phyloP scores from a whole-genome alignment of 64 coral and sea anemone genomes.

The Porites lutea region DNA sequence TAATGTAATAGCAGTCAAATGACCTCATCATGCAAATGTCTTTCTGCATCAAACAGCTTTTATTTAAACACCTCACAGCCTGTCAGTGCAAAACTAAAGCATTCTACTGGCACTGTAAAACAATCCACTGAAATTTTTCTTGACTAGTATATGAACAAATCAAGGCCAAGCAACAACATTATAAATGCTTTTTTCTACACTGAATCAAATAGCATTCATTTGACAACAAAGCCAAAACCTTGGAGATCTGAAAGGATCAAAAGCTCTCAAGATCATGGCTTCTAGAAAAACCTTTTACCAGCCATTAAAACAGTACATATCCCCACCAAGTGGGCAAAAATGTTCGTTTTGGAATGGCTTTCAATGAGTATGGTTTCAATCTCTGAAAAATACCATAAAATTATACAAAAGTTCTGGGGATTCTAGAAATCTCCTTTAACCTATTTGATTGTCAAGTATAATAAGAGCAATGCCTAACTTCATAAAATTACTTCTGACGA shows the following conservation, averaged over 20 bases:
- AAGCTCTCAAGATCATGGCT: neutral
- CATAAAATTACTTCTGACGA: conserved; percentile 61
- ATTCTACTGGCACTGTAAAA: no score
- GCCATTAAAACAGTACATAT: neutral
- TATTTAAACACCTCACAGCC: no score
- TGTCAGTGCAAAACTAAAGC: no score
- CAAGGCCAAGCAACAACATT: neutral
- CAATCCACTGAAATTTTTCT: no score
- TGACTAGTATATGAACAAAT: neutral
- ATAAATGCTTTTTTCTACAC: neutral
- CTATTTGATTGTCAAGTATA: neutral
- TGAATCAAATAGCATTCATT: conserved; percentile 12
- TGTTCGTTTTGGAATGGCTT: neutral
- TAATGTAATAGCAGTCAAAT: no score
- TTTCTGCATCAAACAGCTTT: no score
- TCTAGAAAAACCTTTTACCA: neutral
- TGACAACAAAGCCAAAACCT: neutral
- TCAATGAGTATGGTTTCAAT: neutral
- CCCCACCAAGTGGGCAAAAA: neutral
- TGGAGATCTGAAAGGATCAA: neutral
- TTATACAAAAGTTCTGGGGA: conserved; percentile 44
- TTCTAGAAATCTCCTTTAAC: conserved; percentile 8
- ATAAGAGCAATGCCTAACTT: neutral
- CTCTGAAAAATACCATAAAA: conserved; percentile 44
- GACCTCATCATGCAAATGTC: no score